Percentiles rank a stretch among this genome's conserved stretches.
Evolutionary conservation across 2,888 invertebrate species (phyloP).

Genomic region (Plebejus melissa): DNA sequence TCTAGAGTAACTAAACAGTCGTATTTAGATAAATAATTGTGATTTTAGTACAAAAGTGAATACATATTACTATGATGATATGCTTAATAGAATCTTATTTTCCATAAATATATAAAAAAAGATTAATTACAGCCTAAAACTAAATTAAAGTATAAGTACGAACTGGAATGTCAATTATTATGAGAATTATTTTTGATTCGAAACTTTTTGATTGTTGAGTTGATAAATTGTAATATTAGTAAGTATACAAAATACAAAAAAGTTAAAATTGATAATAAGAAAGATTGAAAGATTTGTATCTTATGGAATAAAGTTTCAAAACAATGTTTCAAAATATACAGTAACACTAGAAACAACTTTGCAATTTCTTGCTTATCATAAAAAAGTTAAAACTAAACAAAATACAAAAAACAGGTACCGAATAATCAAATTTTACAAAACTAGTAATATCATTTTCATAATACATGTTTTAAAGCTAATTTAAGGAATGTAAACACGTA

Average conservation of each 20-base stretch:
- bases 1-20: slow-evolving; percentile 17
- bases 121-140: not conserved
- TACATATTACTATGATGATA: not conserved
- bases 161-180: slow-evolving; percentile 5
- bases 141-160: slow-evolving; percentile 7
- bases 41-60: slow-evolving; percentile 4
- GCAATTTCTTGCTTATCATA: not conserved
- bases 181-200: not conserved
- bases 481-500: slow-evolving; percentile 21
- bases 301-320: not conserved
- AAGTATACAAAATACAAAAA: not conserved
- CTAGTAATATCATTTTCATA: slow-evolving; percentile 20
- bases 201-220: not conserved
- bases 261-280: not conserved
- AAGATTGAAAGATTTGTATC: not conserved
- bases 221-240: not conserved
- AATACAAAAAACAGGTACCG: slow-evolving; percentile 3
- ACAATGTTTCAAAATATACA: slow-evolving; percentile 11
- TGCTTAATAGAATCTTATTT: not conserved
- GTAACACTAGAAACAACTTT: not conserved
- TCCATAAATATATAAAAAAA: not conserved
- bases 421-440: slow-evolving; percentile 24
- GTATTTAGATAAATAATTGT: not conserved
- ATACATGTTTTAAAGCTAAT: slow-evolving; percentile 29
- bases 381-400: slow-evolving; percentile 12